Conservation (phyloP, 2,113 vertebrate species). For the Antigone vipio region DNA sequence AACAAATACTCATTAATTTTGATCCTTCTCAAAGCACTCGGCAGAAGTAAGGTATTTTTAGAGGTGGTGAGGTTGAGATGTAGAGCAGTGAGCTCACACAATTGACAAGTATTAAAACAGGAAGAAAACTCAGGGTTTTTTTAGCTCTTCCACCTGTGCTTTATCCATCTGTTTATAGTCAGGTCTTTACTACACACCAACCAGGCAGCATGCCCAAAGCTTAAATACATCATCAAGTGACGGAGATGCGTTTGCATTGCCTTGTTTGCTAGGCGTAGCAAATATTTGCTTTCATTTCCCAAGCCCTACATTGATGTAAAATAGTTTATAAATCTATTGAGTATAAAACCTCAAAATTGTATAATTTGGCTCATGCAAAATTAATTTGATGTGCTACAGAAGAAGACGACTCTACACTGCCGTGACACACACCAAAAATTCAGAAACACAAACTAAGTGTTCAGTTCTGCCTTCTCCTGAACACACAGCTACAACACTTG, state of each 20-base stretch:
- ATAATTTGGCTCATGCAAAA: neutral
- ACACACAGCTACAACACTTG: neutral
- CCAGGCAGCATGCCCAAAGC: neutral
- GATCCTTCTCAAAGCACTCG: neutral
- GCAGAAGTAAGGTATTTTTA: neutral
- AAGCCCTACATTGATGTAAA: neutral
- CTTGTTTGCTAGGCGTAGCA: neutral
- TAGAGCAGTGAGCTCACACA: neutral
- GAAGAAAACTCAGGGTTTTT: neutral
- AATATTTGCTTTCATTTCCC: conserved; percentile 15
- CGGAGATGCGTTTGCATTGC: neutral
- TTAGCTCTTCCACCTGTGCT: neutral
- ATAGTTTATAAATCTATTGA: neutral
- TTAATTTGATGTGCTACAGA: neutral
- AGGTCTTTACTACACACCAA: neutral
- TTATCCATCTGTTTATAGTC: neutral
- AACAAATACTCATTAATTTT: conserved; percentile 44
- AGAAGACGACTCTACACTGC: rapidly evolving
- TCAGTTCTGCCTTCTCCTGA: neutral
- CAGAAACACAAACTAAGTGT: neutral
- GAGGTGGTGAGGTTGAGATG: neutral
- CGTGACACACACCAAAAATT: rapidly evolving
- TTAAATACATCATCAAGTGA: neutral
- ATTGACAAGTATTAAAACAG: neutral
- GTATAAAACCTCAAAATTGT: neutral